phyloP scores from a whole-genome alignment of 2,113 vertebrate genomes.

The Nipponia nippon region DNA sequence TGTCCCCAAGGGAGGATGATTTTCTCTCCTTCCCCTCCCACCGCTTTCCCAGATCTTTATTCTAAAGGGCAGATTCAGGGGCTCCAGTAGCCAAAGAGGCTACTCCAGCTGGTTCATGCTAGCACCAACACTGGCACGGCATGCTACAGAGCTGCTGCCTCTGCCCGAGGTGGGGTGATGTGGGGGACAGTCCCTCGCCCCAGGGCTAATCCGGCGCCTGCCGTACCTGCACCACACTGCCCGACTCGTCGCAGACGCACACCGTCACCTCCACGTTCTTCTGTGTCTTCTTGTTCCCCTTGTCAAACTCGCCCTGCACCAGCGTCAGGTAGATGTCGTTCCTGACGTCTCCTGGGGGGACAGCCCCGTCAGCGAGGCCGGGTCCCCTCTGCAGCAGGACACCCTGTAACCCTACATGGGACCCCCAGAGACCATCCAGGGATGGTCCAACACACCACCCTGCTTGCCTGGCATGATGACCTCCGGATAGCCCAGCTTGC shows the following conservation, averaged over 20 bases:
- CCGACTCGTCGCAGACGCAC: constrained; percentile 42
- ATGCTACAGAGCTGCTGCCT: not conserved
- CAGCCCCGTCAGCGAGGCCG: rapidly evolving
- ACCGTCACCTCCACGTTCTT: constrained; percentile 67
- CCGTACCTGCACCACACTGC: constrained; percentile 36
- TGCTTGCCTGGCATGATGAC: constrained; percentile 86
- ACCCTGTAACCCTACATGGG: rapidly evolving
- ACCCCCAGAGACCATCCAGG: not conserved
- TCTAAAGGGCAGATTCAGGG: not conserved
- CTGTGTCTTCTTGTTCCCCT: constrained; percentile 63
- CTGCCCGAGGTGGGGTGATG: rapidly evolving
- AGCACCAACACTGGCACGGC: not conserved
- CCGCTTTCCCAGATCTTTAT: not conserved
- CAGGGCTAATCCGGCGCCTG: rapidly evolving
- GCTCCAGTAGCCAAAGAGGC: not conserved
- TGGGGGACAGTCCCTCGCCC: not conserved
- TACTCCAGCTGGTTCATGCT: rapidly evolving
- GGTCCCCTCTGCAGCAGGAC: too few relatives aligned
- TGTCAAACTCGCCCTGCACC: constrained; percentile 64
- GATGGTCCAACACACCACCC: rapidly evolving
- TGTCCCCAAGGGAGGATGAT: rapidly evolving
- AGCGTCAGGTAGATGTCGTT: constrained; percentile 67
- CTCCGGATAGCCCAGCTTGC: constrained; percentile 86
- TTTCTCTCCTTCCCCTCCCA: not conserved
- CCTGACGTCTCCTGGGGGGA: constrained; percentile 46